Evolutionary conservation across 1,140 invertebrate species (phyloP).

Genomic region (Cydia splendana): DNA sequence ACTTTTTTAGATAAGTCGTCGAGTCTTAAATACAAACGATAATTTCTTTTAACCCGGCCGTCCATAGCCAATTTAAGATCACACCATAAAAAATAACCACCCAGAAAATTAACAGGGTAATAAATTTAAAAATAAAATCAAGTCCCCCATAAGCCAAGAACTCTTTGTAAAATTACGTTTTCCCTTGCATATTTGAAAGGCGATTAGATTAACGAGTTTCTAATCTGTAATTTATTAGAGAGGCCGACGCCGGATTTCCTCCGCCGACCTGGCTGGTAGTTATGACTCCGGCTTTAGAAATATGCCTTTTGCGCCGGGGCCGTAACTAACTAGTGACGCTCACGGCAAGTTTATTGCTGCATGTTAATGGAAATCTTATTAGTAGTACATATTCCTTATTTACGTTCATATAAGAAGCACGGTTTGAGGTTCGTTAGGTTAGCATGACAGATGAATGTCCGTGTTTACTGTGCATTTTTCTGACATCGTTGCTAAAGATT

Average conservation of each 20-base stretch:
- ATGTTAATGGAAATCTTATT: not conserved
- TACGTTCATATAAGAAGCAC: not conserved
- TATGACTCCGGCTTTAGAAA: conserved; percentile 40
- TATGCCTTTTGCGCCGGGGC: not conserved
- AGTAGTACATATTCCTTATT: not conserved
- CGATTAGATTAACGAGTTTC: conserved; percentile 66
- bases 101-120: conserved; percentile 9
- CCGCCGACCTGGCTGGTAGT: conserved; percentile 40
- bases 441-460: too few species aligned
- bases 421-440: not conserved
- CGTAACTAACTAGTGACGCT: conserved; percentile 18
- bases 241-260: conserved; percentile 45
- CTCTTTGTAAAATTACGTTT: conserved; percentile 41
- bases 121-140: conserved; percentile 22
- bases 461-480: too few species aligned
- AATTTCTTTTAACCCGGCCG: not conserved
- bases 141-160: conserved; percentile 23
- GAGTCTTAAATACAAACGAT: not conserved
- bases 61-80: not conserved
- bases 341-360: not conserved
- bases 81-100: conserved; percentile 6
- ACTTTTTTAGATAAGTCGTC: not conserved
- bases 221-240: conserved; percentile 67
- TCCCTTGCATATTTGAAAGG: conserved; percentile 45
- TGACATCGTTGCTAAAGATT: too few species aligned